phyloP scores from a whole-genome alignment of 2,113 vertebrate genomes.

The Neomonachus schauinslandi region DNA sequence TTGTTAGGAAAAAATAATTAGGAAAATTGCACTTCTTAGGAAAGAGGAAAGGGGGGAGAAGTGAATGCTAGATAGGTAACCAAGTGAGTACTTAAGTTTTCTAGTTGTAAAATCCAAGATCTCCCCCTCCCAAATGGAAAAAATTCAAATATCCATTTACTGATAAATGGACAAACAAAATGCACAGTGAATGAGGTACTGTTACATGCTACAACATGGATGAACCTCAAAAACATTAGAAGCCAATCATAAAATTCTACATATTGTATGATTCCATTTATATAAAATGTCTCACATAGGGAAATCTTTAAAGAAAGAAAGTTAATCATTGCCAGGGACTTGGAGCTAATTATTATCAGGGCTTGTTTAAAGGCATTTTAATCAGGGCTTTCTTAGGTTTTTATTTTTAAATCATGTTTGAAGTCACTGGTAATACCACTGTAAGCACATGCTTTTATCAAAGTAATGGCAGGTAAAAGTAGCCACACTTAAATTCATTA shows the following conservation, averaged over 20 bases:
- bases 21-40: neutral
- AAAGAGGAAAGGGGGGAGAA: neutral
- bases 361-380: neutral
- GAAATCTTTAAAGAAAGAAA: neutral
- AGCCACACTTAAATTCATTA: conserved; percentile 46
- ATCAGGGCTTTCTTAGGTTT: neutral
- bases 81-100: neutral
- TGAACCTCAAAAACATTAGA: neutral
- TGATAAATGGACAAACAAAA: neutral
- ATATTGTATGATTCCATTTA: neutral
- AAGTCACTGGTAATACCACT: conserved; percentile 27
- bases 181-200: neutral
- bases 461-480: conserved; percentile 55
- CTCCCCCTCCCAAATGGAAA: neutral
- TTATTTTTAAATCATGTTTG: neutral
- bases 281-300: neutral
- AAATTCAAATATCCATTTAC: neutral
- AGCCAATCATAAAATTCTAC: neutral
- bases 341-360: neutral
- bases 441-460: conserved; percentile 25
- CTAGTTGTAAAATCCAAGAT: neutral
- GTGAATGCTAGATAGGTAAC: neutral
- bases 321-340: neutral
- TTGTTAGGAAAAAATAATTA: neutral
- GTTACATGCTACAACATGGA: neutral